Evolutionary conservation across 2,113 vertebrate species (phyloP), one percentile per base, ranked within the genome.

Genomic region (Pseudonaja textilis): DNA sequence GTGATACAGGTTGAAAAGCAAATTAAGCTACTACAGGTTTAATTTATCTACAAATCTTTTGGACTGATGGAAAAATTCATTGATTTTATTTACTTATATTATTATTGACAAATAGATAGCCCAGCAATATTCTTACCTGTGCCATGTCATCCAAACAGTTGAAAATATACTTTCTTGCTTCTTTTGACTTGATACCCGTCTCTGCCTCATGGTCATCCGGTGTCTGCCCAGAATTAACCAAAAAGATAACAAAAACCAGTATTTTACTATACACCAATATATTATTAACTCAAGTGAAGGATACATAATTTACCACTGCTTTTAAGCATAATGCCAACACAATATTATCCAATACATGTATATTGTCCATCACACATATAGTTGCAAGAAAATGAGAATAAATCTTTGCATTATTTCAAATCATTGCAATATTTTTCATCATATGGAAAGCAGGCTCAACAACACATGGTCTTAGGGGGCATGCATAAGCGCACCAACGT

Each of bases 91-190:
- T 16, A 26, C 25, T 26, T 26, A 81, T 9, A 8, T 42, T 39
- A 64, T 34, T 81, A 57, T 0, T 0, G 89, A 93, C 81, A 7
- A 25, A 9, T 0, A 0, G 2, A 93, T 87, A 22, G n/a, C 95
- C 96, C 96, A 95, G 11, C 9, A 92, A 26, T 34, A 64, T 92
- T 93, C 97, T 97, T 98, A 99, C 99, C 98, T 99, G 99, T 69
- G 99, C 99, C 99, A 99, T 99, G 88, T 99, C 99, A 97, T 99
- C 99, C 97, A 99, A 96, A 96, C 99, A 99, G 97, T 99, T 99
- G 97, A 99, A 99, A 97, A 99, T 99, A 97, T 99, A 99, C 97
- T 99, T 99, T 95, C 99, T 98, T 90, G 99, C 99, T 97, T 99
- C 99, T 97, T 99, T 99, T 56, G 99, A 99, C 96, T 99, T 99